Conservation (phyloP, 2,797 vertebrate species). For the Thunnus albacares region DNA sequence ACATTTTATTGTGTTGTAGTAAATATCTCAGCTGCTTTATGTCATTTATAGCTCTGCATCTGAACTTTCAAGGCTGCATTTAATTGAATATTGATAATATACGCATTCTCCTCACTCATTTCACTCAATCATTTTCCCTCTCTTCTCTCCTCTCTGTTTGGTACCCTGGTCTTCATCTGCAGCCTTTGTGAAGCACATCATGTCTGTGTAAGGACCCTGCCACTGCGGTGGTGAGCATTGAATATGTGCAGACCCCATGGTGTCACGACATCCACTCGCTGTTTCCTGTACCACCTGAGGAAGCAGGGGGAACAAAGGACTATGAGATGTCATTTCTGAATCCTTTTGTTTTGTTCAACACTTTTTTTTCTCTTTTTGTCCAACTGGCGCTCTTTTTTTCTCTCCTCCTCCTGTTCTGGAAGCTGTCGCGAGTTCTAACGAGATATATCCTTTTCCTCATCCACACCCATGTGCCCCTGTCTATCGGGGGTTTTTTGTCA, state of each 20-base stretch:
- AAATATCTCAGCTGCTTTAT: not conserved
- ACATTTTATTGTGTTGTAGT: not conserved
- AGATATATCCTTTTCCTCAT: constrained; percentile 59
- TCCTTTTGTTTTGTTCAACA: constrained; percentile 76
- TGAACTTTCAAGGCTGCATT: not conserved
- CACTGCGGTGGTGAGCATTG: constrained; percentile 75
- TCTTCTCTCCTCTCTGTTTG: constrained; percentile 36
- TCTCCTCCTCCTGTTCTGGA: constrained; percentile 58
- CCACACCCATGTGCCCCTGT: constrained; percentile 44
- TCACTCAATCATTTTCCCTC: constrained; percentile 29
- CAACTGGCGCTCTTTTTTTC: constrained; percentile 73
- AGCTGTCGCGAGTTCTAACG: constrained; percentile 50
- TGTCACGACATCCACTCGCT: constrained; percentile 87
- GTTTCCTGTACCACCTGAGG: constrained; percentile 83
- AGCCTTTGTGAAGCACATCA: constrained; percentile 99
- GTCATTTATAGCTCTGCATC: not conserved
- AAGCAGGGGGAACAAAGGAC: constrained; percentile 86
- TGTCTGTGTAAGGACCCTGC: constrained; percentile 92
- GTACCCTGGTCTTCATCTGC: constrained; percentile 63
- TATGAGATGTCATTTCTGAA: constrained; percentile 87
- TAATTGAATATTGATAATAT: not conserved
- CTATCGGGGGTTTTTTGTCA: constrained; percentile 50
- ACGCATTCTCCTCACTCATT: constrained; percentile 23
- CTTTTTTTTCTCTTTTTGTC: constrained; percentile 72
- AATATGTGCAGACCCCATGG: constrained; percentile 87